Evolutionary conservation across 23 tunicate species (phyloP), one percentile per base, ranked within the genome.

Genomic region (Halocynthia aurantium): DNA sequence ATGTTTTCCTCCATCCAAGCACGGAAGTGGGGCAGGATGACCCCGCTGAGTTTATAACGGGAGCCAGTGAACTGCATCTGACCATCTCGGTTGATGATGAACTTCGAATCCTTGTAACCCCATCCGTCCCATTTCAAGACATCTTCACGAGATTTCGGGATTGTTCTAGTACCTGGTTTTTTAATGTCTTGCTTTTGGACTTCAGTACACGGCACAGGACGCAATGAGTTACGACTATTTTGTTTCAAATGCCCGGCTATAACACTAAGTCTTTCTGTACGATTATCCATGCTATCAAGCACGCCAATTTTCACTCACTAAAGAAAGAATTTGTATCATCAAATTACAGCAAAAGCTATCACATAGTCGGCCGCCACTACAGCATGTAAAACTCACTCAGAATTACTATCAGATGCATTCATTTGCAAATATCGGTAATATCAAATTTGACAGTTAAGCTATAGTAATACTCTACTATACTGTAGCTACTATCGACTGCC

Each of bases 131-230:
- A 82, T 69, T 92, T 92, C 61, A 92, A 79, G 55, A 86, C 54
- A 7, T 82, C 88, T 79, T 92, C 98, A 54, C 98, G 58, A 58
- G 72, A 87, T 80, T 90, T 82, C 70, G 98, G 98, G 10, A 92
- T 82, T 40, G 83, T 86, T 60, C 98, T 74, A 6, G 82, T 82
- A 44, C 98, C 98, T 6, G 92, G 82, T 70, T 86, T 92, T 10
- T 44, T 52, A n/a, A 31, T 31, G 22, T 74, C 64, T 21, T 52
- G 78, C 21, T 74, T 44, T 50, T 54, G 20, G 55, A 74, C 55
- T 53, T 74, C 78, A 5, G 78, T 64, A 54, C 78, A 74, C 56
- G 55, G 56, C 1, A 74, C 78, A n/a, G 55, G 55, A 10, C 10
- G 12, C 22, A 74, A 53, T 17, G 56, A 13, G 17, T 21, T 56